Conservation (phyloP, 1,140 invertebrate species). For the Streblospio benedicti region DNA sequence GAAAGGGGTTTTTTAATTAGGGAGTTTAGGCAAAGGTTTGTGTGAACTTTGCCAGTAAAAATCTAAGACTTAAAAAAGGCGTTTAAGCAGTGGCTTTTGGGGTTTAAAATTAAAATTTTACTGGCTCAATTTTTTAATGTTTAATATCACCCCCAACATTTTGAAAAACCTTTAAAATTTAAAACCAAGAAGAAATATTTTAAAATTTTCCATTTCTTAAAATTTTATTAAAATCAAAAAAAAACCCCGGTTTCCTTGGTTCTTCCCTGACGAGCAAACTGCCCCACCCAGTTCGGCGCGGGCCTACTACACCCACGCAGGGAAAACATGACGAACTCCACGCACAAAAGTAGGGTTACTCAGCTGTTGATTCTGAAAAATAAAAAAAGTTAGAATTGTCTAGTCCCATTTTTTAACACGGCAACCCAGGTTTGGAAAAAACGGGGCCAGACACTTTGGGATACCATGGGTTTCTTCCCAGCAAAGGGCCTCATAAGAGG, state of each 20-base stretch:
- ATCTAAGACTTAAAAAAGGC: no score
- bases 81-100: background rate
- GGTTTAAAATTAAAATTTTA: background rate
- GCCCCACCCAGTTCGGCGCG: slow-evolving; percentile 15
- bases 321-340: slow-evolving; percentile 15
- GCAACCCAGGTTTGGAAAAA: no score
- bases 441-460: no score
- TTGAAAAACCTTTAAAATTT: background rate
- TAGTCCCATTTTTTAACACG: no score
- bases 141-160: background rate
- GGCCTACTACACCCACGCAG: slow-evolving; percentile 11
- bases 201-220: background rate
- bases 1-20: no score
- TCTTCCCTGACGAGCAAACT: slow-evolving; percentile 23
- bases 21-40: no score
- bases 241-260: slow-evolving; percentile 15
- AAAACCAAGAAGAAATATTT: background rate
- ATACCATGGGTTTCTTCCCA: no score
- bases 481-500: no score
- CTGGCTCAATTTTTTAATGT: background rate
- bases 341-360: no score
- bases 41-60: no score
- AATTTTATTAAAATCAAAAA: background rate
- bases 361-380: no score
- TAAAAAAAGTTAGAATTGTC: no score